Conservation (phyloP, 2,888 invertebrate species). For the Coleophora deauratella region DNA sequence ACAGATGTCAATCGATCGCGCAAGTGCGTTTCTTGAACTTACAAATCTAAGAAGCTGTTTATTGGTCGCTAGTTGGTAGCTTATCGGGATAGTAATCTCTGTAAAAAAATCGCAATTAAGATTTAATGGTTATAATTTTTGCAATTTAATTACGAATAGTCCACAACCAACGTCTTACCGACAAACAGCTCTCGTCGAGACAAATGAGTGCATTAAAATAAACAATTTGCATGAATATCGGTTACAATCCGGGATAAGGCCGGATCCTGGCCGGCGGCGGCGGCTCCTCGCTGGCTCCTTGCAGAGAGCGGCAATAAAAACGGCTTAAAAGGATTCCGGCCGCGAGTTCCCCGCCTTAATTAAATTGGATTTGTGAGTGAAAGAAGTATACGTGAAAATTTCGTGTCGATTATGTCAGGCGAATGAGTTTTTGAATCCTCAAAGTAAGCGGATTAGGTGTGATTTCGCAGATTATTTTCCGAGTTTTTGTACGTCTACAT, state of each 20-base stretch:
- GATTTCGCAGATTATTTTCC: conserved; percentile 37
- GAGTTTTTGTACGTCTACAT: no score
- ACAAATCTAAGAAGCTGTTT: no score
- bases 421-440: conserved; percentile 59
- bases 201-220: conserved; percentile 20
- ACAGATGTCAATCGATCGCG: no score
- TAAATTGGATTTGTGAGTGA: conserved; percentile 73
- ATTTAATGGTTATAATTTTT: no score
- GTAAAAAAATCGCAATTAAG: no score
- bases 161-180: neutral
- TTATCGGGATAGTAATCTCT: no score
- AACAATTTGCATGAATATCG: conserved; percentile 62
- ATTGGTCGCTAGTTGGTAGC: no score
- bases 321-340: conserved; percentile 74
- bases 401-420: conserved; percentile 65
- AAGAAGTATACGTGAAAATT: conserved; percentile 72
- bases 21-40: no score
- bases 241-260: conserved; percentile 29
- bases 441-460: conserved; percentile 52
- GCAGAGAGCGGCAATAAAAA: conserved; percentile 57
- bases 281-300: conserved; percentile 29
- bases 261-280: neutral
- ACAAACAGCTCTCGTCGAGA: neutral
- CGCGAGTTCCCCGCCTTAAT: conserved; percentile 72
- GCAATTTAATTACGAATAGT: no score